phyloP scores from a whole-genome alignment of 2,888 invertebrate genomes.

The Macrophya alboannulata region DNA sequence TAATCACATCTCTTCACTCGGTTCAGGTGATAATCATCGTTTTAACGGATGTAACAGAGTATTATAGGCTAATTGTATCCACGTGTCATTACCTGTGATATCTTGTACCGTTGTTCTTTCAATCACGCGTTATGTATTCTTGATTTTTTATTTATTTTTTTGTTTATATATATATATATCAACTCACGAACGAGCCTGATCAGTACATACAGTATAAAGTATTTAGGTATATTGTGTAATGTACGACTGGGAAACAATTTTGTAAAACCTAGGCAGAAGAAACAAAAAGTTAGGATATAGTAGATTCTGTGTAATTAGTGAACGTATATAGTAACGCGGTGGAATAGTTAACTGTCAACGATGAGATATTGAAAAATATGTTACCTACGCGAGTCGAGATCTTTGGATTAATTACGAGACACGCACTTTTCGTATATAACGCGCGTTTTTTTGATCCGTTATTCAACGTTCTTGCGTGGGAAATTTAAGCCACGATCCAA shows the following conservation, averaged over 20 bases:
- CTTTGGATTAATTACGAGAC: not conserved
- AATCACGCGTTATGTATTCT: not conserved
- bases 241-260: slow-evolving; percentile 11
- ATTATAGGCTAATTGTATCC: not conserved
- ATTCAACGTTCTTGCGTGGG: not conserved
- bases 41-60: not conserved
- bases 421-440: slow-evolving; percentile 6
- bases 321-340: not conserved
- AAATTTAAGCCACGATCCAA: not conserved
- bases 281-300: not conserved
- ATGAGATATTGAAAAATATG: not conserved
- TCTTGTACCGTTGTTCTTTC: not conserved
- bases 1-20: not conserved
- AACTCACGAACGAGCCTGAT: not conserved
- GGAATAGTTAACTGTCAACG: slow-evolving; percentile 5
- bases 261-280: not conserved
- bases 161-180: not conserved
- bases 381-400: not conserved
- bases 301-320: not conserved
- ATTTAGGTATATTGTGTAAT: too few relatives aligned
- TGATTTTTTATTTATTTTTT: not conserved
- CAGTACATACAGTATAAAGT: too few relatives aligned
- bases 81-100: not conserved
- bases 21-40: slow-evolving; percentile 7
- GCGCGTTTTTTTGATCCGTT: not conserved